Evolutionary conservation across 1,140 invertebrate species (phyloP).

Genomic region (Apis florea): DNA sequence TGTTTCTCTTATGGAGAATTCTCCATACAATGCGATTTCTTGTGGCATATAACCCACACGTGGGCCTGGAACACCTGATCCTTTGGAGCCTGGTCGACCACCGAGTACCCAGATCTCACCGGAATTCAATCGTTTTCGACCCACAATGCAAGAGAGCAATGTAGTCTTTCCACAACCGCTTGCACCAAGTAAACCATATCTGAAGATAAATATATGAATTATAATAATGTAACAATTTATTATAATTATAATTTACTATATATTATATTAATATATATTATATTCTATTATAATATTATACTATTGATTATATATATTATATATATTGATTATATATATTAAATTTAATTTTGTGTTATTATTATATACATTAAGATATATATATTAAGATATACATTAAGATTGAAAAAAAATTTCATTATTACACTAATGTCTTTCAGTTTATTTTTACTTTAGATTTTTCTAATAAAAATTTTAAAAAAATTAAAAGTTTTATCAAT

Average conservation of each 20-base stretch:
- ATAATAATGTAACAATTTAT: not conserved
- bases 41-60: constrained; percentile 85
- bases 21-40: constrained; percentile 94
- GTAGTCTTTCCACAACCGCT: constrained; percentile 94
- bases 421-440: too few species aligned
- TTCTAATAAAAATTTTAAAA: too few species aligned
- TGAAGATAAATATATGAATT: constrained; percentile 64
- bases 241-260: not conserved
- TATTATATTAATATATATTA: too few species aligned
- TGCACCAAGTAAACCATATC: constrained; percentile 91
- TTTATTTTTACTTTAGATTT: too few species aligned
- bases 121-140: constrained; percentile 86
- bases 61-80: constrained; percentile 86
- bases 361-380: too few species aligned
- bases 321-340: too few species aligned
- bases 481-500: too few species aligned
- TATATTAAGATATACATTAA: too few species aligned
- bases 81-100: constrained; percentile 89
- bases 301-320: too few species aligned
- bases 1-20: constrained; percentile 95
- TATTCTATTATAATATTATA: too few species aligned
- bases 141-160: constrained; percentile 91
- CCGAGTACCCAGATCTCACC: constrained; percentile 92
- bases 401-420: too few species aligned
- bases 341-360: too few species aligned